Base-by-base conservation (phyloP, 2,888 invertebrate genomes). In the Plemyria rubiginata region DNA sequence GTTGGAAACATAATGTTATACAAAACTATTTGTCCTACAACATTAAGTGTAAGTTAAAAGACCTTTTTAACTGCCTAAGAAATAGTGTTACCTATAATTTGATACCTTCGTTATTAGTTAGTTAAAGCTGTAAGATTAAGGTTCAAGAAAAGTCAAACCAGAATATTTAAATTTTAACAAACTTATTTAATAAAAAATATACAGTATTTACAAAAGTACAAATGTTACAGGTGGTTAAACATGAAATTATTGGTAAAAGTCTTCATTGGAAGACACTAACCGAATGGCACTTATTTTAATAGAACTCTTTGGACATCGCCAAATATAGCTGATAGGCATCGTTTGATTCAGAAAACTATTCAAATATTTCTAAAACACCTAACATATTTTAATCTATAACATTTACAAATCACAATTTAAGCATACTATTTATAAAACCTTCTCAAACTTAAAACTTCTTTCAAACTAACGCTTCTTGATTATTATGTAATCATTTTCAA, bases 281-380 rank as follows among this genome's bases (percentile, higher is more conserved):
- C 76, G 73, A 84, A 85, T 85, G 85, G 85, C 85, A 85, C 85
- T 81, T 78, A 78, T 67, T 70, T 49, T 58, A 64, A 70, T 66
- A 70, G 62, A 70, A 62, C 69, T 75, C 76, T 77, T 79, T 78
- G 77, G 78, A 77, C 70, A n/a, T 67, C 53, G 70, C 65, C 62
- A 70, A 56, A 67, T 79, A 81, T 75, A 78, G 74, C 75, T 74
- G 67, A 67, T 65, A 32, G 70, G 74, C 75, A 74, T 54, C 6
- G 48, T 52, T 78, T 74, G 65, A 70, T 63, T 57, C 60, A 52
- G 64, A 58, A 62, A 62, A 59, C 57, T 48, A 45, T 48, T 45
- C 46, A 12, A 52, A 56, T 36, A 36, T 50, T 15, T 43, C 8
- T 22, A 22, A 22, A 16, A 15, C 22, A 56, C 67, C 68, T 68